Percentiles rank a stretch among this genome's conserved stretches.
Evolutionary conservation across 2,888 invertebrate species (phyloP).

Genomic region (Diarsia brunnea): DNA sequence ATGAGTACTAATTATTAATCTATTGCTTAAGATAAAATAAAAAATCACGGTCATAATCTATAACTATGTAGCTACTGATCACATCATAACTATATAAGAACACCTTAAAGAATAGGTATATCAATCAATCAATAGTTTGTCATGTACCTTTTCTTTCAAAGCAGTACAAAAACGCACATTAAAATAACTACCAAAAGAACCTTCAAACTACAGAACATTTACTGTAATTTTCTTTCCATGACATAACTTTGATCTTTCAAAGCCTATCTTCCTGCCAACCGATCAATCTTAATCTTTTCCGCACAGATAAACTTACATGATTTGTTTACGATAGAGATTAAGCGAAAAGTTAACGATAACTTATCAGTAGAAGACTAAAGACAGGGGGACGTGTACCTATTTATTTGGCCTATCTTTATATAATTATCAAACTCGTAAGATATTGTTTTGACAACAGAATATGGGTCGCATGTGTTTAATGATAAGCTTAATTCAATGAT

Average conservation of each 20-base stretch:
- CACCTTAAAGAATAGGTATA: background rate
- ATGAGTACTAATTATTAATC: background rate
- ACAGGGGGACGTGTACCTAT: slow-evolving; percentile 28
- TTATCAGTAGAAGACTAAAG: slow-evolving; percentile 32
- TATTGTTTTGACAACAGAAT: slow-evolving; percentile 54
- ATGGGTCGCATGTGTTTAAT: slow-evolving; percentile 39
- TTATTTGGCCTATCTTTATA: slow-evolving; percentile 41
- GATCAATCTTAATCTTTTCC: slow-evolving; percentile 63
- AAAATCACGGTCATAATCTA: background rate
- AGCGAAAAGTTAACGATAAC: slow-evolving; percentile 46
- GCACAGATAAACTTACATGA: slow-evolving; percentile 58
- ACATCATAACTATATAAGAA: background rate
- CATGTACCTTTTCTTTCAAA: background rate
- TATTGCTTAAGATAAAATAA: background rate
- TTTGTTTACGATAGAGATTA: slow-evolving; percentile 62
- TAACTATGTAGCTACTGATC: background rate
- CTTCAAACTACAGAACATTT: slow-evolving; percentile 20
- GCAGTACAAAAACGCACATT: background rate
- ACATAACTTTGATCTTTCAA: slow-evolving; percentile 40
- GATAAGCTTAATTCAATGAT: slow-evolving; percentile 46
- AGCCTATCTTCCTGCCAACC: slow-evolving; percentile 15
- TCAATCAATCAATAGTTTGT: background rate
- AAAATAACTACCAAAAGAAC: slow-evolving; percentile 38
- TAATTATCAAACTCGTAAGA: slow-evolving; percentile 24
- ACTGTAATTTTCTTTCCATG: slow-evolving; percentile 18